Conservation (phyloP, 2,888 invertebrate species). For the Norana najaformis region DNA sequence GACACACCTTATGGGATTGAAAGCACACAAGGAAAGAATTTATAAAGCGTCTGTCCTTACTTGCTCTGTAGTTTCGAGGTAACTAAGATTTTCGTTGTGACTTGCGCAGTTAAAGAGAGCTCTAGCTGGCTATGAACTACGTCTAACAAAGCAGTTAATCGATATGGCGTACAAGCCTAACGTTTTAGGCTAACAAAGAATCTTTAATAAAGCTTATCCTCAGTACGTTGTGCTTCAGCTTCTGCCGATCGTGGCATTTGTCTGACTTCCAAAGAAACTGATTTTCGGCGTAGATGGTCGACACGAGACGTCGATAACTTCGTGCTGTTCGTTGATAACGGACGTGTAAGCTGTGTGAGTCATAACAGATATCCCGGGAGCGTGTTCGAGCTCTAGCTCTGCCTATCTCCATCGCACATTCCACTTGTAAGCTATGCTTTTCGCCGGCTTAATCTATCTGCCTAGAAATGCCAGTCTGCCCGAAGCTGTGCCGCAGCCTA, state of each 20-base stretch:
- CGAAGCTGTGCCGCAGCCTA: background rate
- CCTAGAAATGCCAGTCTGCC: background rate
- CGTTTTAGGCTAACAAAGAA: background rate
- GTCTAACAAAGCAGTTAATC: background rate
- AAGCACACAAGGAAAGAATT: too few species aligned
- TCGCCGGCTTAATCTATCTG: background rate
- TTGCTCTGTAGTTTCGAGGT: background rate
- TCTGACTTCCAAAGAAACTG: background rate
- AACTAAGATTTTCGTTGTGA: background rate
- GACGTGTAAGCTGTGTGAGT: background rate
- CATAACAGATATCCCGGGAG: background rate
- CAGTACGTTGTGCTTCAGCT: background rate
- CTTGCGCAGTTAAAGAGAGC: background rate
- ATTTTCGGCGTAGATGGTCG: background rate
- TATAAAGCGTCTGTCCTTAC: background rate
- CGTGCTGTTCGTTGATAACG: too few species aligned
- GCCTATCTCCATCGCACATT: background rate
- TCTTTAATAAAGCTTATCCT: background rate
- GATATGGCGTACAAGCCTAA: background rate
- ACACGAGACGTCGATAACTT: background rate
- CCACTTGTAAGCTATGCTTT: background rate
- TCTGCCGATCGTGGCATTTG: background rate
- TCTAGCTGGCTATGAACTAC: background rate
- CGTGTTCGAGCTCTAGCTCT: slow-evolving; percentile 1
- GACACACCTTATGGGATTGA: too few species aligned